Conservation (phyloP, 2,797 vertebrate genomes). For the Sarcoramphus papa region DNA sequence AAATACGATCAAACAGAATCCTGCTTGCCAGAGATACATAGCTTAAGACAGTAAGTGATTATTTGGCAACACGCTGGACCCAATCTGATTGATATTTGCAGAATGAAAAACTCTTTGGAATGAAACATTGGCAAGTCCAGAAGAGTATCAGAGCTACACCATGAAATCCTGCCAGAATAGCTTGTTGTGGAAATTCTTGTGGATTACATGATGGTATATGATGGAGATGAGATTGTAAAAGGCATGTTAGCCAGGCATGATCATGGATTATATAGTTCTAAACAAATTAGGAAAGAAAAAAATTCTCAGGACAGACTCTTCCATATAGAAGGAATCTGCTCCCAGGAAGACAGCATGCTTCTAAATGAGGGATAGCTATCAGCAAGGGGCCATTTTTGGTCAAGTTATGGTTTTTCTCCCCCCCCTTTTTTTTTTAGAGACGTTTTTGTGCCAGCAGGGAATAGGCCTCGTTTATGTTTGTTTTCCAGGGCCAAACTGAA, state of each 20-base stretch:
- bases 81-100: neutral
- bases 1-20: neutral
- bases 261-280: neutral
- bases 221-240: neutral
- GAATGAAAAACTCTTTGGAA: neutral
- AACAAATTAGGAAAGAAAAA: neutral
- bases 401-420: neutral
- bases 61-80: neutral
- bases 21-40: neutral
- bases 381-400: neutral
- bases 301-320: neutral
- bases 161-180: neutral
- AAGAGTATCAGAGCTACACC: neutral
- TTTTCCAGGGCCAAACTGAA: neutral
- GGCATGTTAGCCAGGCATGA: neutral
- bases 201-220: neutral
- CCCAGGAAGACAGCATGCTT: neutral
- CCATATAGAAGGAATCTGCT: neutral
- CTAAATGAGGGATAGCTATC: neutral
- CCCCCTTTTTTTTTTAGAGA: neutral
- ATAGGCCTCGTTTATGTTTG: neutral
- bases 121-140: neutral
- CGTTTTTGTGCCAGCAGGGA: neutral
- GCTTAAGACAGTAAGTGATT: neutral
- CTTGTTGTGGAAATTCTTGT: constrained; percentile 20